Evolutionary conservation across 2,113 vertebrate species (phyloP).

Genomic region (Petaurus breviceps): DNA sequence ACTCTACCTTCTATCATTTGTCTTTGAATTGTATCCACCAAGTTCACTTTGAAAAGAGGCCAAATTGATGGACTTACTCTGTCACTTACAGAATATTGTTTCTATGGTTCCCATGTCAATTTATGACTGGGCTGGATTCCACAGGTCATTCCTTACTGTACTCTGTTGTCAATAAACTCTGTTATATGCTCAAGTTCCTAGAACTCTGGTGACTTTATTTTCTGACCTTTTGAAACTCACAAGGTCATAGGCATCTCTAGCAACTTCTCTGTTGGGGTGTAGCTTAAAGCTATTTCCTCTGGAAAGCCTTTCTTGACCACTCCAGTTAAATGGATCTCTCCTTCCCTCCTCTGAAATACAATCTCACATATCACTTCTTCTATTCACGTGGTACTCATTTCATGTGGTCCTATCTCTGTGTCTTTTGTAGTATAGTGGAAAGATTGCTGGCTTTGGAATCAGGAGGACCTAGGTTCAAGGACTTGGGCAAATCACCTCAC

Average conservation of each 20-base stretch:
- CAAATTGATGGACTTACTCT: not conserved
- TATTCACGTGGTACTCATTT: not conserved
- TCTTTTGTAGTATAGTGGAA: not conserved
- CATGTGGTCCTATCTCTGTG: not conserved
- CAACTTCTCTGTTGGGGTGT: not conserved
- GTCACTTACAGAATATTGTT: not conserved
- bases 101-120: not conserved
- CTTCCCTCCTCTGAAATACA: not conserved
- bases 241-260: not conserved
- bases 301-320: not conserved
- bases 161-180: not conserved
- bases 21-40: not conserved
- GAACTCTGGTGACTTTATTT: not conserved
- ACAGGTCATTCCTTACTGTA: not conserved
- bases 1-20: not conserved
- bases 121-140: not conserved
- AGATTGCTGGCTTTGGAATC: not conserved
- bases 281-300: not conserved
- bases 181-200: not conserved
- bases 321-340: not conserved
- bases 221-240: not conserved
- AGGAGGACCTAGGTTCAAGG: not conserved
- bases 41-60: not conserved
- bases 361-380: not conserved
- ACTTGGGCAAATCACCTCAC: not conserved